Evolutionary conservation across 2,888 invertebrate species (phyloP), one percentile per base, ranked within the genome.

Genomic region (Limnephilus marmoratus): DNA sequence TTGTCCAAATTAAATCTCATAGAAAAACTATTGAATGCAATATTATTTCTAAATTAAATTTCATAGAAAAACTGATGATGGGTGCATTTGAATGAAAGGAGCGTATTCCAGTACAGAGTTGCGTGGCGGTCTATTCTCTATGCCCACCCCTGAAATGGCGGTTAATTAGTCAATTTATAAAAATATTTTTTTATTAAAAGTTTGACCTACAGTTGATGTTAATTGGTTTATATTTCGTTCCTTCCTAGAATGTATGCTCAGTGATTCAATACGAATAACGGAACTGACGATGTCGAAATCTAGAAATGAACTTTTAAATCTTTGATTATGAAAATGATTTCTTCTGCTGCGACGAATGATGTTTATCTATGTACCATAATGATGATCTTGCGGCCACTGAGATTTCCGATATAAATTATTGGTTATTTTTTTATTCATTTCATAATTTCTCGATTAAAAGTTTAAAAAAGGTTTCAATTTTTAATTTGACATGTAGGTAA

Each of bases 261-360:
- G 83, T 34, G 24, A 83, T 83, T 37, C 83, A 83, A 83, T 37
- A 2, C 83, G 83, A 83, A 24, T 83, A 83, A 83, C 83, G 83
- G 37, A 83, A 83, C 83, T n/a, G 37, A 37, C 37, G 24, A 41
- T 83, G 34, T 37, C 37, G 83, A 37, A 15, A 83, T 41, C 2
- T 9, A 18, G 83, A 68, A 83, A 83, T 83, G 37, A 34, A 24
- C 34, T 37, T 34, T 83, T 37, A 83, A 83, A 83, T 83, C 83
- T 83, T 83, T 83, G 37, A 83, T 83, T 7, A 83, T 83, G 83
- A 83, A 34, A 31, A 83, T 34, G 18, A 83, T 37, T 24, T 83
- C 18, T 83, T 34, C 37, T 24, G 83, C 83, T 83, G 34, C 83
- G 83, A 34, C 37, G 83, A 34, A 34, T 34, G 83, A 37, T 83